phyloP scores from a whole-genome alignment of 2,113 vertebrate genomes.

The Lophura nycthemera region DNA sequence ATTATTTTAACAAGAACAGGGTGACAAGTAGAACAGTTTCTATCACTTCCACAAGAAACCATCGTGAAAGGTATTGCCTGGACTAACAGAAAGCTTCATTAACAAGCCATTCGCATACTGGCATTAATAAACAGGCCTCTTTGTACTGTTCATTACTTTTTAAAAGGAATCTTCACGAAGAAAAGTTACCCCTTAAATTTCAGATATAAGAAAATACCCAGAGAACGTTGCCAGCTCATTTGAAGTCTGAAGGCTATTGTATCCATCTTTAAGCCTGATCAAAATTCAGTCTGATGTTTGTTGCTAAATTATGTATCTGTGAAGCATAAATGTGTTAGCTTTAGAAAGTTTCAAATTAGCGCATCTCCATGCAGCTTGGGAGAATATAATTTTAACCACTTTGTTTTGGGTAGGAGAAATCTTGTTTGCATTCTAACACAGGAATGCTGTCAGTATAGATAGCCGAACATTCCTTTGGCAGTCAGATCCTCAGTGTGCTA shows the following conservation, averaged over 20 bases:
- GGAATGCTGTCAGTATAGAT: constrained; percentile 63
- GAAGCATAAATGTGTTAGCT: constrained; percentile 82
- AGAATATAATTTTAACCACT: constrained; percentile 78
- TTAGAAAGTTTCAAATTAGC: constrained; percentile 84
- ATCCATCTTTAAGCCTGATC: constrained; percentile 78
- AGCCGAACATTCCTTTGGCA: constrained; percentile 62
- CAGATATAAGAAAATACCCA: constrained; percentile 59
- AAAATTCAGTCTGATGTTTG: constrained; percentile 82
- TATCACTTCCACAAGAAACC: background rate
- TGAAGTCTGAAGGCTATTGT: constrained; percentile 78
- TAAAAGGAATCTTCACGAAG: constrained; percentile 66
- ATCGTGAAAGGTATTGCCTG: background rate
- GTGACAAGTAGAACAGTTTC: background rate
- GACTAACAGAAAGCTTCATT: background rate
- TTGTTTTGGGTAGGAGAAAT: constrained; percentile 75
- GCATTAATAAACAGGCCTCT: constrained; percentile 59
- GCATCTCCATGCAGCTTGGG: constrained; percentile 83
- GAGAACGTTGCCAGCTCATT: constrained; percentile 77
- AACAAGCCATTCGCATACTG: background rate
- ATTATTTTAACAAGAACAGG: background rate
- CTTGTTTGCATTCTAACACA: constrained; percentile 75
- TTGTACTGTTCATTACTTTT: constrained; percentile 61
- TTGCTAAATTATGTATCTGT: constrained; percentile 86
- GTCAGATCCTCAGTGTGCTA: constrained; percentile 33
- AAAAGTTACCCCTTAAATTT: constrained; percentile 64